A percentile compares a stretch with the other conserved stretches of the same genome.
phyloP scores from a whole-genome alignment of 2,797 vertebrate species.

The Phoxinus dragarum region DNA sequence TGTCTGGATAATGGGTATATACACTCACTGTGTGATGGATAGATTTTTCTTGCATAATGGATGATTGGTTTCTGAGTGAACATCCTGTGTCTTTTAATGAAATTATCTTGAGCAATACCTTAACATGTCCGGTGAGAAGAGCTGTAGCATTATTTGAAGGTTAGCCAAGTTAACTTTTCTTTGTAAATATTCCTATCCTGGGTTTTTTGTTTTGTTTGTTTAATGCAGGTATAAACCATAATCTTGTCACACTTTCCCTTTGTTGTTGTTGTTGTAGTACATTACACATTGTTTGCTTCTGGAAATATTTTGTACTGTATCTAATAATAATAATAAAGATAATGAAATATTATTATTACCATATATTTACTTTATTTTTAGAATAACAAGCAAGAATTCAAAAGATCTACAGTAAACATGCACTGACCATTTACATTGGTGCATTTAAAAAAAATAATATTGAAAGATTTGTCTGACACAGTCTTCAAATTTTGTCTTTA shows the following conservation, averaged over 20 bases:
- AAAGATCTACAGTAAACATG: not conserved
- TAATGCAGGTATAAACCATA: not conserved
- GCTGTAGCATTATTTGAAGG: slow-evolving; percentile 43
- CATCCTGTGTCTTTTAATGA: slow-evolving; percentile 61
- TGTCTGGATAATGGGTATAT: slow-evolving; percentile 65
- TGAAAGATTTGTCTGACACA: not conserved
- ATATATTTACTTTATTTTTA: not conserved
- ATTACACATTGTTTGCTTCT: not conserved
- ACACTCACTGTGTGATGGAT: slow-evolving; percentile 60
- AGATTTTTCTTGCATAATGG: slow-evolving; percentile 65
- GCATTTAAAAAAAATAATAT: not conserved
- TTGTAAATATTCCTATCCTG: not conserved
- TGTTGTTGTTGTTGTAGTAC: not conserved
- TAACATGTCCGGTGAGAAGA: slow-evolving; percentile 41
- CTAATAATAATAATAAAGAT: not conserved
- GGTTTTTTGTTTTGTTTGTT: not conserved
- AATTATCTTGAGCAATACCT: slow-evolving; percentile 58
- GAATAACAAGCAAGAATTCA: not conserved
- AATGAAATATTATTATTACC: not conserved
- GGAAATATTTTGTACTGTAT: not conserved
- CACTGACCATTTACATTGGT: not conserved
- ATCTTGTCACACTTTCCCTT: not conserved
- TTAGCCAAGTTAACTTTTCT: slow-evolving; percentile 44
- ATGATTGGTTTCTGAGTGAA: slow-evolving; percentile 62
- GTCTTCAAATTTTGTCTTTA: slow-evolving; percentile 29